phyloP scores from a whole-genome alignment of 2,797 vertebrate species.

The Fundulus diaphanus region DNA sequence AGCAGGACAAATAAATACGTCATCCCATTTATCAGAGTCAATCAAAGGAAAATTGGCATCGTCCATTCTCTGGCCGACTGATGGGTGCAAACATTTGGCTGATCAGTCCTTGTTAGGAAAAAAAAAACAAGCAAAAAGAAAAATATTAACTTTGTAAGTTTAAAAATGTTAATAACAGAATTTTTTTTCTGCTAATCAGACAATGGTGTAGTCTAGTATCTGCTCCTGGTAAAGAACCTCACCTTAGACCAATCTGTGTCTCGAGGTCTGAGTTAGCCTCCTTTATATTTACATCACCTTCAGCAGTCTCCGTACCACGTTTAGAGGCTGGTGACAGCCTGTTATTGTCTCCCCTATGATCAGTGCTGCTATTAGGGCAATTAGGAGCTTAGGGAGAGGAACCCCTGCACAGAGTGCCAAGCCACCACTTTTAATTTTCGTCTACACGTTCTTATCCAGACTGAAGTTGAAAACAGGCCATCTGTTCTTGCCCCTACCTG shows the following conservation, averaged over 20 bases:
- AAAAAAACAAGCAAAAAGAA: neutral
- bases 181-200: neutral
- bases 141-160: neutral
- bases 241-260: neutral
- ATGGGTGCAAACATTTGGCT: neutral
- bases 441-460: constrained; percentile 71
- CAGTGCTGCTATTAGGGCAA: constrained; percentile 33
- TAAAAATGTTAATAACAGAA: neutral
- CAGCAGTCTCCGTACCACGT: neutral
- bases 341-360: neutral
- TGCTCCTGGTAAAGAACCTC: neutral
- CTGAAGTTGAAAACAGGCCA: constrained; percentile 73
- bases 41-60: neutral
- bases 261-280: neutral
- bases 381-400: constrained; percentile 58
- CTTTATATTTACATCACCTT: neutral
- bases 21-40: neutral
- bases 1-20: neutral
- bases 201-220: neutral
- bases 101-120: neutral
- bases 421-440: constrained; percentile 75
- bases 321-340: neutral
- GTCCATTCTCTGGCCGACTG: neutral
- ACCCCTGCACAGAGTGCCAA: constrained; percentile 48
- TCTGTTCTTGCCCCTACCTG: constrained; percentile 66